Evolutionary conservation across 2,888 invertebrate genomes (phyloP).

Genomic region (Cephus nigrinus): DNA sequence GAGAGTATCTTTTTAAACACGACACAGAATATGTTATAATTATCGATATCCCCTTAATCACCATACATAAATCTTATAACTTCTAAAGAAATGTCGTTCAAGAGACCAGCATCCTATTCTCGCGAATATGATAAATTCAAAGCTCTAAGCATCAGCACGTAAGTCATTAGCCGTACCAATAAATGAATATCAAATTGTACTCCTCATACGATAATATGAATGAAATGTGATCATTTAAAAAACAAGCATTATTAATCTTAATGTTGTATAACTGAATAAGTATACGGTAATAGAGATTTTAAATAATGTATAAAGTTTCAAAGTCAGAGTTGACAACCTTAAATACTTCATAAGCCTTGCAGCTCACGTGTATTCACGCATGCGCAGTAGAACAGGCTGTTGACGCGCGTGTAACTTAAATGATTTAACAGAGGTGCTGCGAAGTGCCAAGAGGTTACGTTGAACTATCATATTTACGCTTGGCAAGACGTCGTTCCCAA

Average conservation of each 20-base stretch:
- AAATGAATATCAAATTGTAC: neutral
- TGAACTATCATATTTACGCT: neutral
- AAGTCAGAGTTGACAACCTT: neutral
- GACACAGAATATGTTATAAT: neutral
- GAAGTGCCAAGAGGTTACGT: neutral
- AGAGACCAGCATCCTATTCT: neutral
- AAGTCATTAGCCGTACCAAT: neutral
- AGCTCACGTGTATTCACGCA: neutral
- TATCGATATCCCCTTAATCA: neutral
- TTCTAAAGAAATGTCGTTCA: conserved; percentile 20
- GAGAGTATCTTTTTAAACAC: neutral
- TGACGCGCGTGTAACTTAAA: neutral
- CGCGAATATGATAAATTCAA: neutral
- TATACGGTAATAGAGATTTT: neutral
- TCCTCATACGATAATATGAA: neutral
- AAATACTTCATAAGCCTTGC: neutral
- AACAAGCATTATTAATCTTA: neutral
- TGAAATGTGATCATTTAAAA: neutral
- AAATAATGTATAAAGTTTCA: neutral
- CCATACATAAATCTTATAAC: conserved; percentile 14
- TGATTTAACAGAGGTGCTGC: neutral
- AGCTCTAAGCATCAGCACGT: neutral
- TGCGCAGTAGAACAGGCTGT: neutral
- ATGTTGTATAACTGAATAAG: neutral
- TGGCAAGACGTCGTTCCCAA: neutral